Evolutionary conservation across 2,888 invertebrate genomes (phyloP).

Genomic region (Plagodis dolabraria): DNA sequence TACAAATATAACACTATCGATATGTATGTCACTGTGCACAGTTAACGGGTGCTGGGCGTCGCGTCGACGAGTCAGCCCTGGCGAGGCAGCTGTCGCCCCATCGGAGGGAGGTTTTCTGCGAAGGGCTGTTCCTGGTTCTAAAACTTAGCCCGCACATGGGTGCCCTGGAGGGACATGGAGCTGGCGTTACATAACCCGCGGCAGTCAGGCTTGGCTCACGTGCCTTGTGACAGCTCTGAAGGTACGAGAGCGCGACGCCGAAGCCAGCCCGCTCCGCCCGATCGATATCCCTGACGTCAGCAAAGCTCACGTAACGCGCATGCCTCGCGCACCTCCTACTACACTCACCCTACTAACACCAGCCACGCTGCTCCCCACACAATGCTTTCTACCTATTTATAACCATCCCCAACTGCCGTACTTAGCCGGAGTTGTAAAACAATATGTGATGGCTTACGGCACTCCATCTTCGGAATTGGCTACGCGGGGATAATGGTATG

Average conservation of each 20-base stretch:
- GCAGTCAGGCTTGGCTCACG: constrained; percentile 54
- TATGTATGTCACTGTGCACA: constrained; percentile 35
- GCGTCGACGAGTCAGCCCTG: constrained; percentile 32
- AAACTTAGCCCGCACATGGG: constrained; percentile 97
- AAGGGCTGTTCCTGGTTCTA: constrained; percentile 98
- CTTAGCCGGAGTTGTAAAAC: constrained; percentile 22
- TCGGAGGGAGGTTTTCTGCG: constrained; percentile 97
- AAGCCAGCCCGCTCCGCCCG: constrained; percentile 25
- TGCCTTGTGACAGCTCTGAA: constrained; percentile 51
- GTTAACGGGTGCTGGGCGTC: constrained; percentile 30
- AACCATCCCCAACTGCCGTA: neutral
- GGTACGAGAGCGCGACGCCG: constrained; percentile 44
- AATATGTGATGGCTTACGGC: constrained; percentile 2
- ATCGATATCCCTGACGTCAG: constrained; percentile 80
- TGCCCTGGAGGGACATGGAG: constrained; percentile 63
- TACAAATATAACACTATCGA: constrained; percentile 46
- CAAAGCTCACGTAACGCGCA: constrained; percentile 53
- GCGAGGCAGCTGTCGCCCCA: constrained; percentile 96
- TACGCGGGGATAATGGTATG: constrained; percentile 12
- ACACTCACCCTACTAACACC: constrained; percentile 9
- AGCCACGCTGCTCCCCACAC: constrained; percentile 29
- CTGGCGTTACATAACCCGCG: constrained; percentile 67
- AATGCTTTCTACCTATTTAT: constrained; percentile 34
- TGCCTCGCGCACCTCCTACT: constrained; percentile 43
- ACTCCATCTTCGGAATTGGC: constrained; percentile 6